These are phyloP conservation scores for Xiphophorus maculatus DNA, from an alignment of 2,113 vertebrate genomes.

Conservation along the genomic window DNA sequence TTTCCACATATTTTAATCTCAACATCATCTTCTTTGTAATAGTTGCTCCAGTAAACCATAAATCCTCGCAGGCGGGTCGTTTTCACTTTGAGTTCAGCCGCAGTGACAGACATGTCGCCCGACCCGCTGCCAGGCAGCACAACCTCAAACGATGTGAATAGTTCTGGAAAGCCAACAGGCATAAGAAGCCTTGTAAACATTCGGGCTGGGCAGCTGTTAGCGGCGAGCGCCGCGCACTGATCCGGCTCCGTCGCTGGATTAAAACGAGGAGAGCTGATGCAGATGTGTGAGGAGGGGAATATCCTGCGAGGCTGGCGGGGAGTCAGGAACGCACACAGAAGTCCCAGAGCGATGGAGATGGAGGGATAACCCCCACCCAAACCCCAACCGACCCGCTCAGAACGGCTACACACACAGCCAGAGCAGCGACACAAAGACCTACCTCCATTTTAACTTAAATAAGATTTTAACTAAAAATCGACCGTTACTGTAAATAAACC, in stretches of 20 bases:
- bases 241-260: not conserved
- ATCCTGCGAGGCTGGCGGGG: conserved; percentile 58
- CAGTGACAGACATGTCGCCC: not conserved
- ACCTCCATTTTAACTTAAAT: not conserved
- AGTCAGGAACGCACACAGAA: conserved; percentile 75
- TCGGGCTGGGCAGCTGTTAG: conserved; percentile 23
- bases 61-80: not conserved
- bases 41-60: not conserved
- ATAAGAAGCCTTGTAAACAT: conserved; percentile 34
- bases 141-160: conserved; percentile 25
- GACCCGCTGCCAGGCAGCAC: conserved; percentile 3
- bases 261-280: conserved; percentile 48
- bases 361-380: conserved; percentile 42
- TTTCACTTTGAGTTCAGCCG: conserved; percentile 14
- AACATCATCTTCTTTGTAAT: not conserved
- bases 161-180: conserved; percentile 4
- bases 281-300: conserved; percentile 69
- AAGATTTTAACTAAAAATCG: no score
- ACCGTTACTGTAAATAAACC: no score
- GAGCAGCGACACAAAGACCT: conserved; percentile 14
- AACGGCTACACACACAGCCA: conserved; percentile 67
- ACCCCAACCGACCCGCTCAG: conserved; percentile 28
- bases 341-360: conserved; percentile 64
- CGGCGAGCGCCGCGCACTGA: conserved; percentile 1
- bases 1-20: not conserved